Evolutionary conservation across 1,140 invertebrate species (phyloP).

Genomic region (Drosophila azteca): DNA sequence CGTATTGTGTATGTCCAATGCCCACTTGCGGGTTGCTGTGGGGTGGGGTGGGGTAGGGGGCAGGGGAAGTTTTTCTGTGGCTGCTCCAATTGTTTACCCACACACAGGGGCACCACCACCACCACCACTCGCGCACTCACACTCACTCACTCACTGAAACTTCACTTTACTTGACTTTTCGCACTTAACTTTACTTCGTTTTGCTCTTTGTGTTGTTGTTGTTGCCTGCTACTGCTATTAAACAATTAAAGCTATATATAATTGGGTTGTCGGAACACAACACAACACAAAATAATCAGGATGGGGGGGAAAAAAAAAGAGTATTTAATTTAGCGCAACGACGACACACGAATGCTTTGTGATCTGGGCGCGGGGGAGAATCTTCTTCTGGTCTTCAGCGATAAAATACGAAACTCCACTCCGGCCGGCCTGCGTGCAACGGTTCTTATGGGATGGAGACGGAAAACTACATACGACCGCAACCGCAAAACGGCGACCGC

Average conservation of each 20-base stretch:
- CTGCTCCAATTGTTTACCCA: constrained; percentile 42
- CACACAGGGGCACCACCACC: no score
- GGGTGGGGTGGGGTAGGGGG: no score
- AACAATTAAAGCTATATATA: constrained; percentile 68
- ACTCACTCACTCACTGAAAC: constrained; percentile 38
- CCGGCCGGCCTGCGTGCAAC: constrained; percentile 10
- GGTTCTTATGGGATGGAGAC: constrained; percentile 3
- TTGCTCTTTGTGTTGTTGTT: constrained; percentile 9
- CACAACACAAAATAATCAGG: constrained; percentile 8
- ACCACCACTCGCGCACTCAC: constrained; percentile 11
- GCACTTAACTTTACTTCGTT: constrained; percentile 40
- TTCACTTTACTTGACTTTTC: constrained; percentile 63
- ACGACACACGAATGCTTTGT: constrained; percentile 30
- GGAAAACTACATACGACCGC: background rate
- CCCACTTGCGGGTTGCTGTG: constrained; percentile 8
- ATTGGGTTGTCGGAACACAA: constrained; percentile 25
- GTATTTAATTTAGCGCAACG: constrained; percentile 63
- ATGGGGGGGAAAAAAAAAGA: constrained; percentile 28
- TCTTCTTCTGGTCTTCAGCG: constrained; percentile 10
- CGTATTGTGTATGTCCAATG: constrained; percentile 16
- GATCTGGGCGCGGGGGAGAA: constrained; percentile 32
- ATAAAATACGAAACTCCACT: constrained; percentile 14
- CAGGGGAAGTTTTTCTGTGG: background rate
- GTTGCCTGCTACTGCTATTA: constrained; percentile 35
- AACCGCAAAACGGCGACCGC: constrained; percentile 6